A percentile compares a stretch with the other conserved stretches of the same genome.
phyloP scores from a whole-genome alignment of 2,797 vertebrate genomes.

The Chelonia mydas region DNA sequence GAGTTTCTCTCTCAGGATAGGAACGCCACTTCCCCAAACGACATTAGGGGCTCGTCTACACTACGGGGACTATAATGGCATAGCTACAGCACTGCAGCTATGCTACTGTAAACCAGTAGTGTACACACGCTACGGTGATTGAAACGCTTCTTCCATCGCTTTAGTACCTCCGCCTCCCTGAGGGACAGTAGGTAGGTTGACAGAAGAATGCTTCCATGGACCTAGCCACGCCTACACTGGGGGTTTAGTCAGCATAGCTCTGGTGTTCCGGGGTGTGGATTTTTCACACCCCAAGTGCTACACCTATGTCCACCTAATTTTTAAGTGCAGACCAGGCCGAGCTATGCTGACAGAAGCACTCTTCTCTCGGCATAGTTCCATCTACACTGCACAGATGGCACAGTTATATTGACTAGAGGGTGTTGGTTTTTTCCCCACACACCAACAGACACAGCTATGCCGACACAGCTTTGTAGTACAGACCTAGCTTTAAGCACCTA shows the following conservation, averaged over 20 bases:
- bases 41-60: neutral
- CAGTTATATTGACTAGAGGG: too few species aligned
- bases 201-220: neutral
- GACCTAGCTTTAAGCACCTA: neutral
- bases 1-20: neutral
- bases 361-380: too few species aligned
- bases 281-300: neutral
- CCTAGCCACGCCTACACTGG: neutral
- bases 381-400: too few species aligned
- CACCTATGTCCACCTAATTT: too few species aligned
- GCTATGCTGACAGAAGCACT: too few species aligned
- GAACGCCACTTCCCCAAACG: neutral
- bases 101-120: neutral
- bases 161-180: neutral
- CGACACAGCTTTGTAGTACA: too few species aligned
- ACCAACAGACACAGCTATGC: too few species aligned
- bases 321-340: too few species aligned
- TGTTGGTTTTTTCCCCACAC: too few species aligned
- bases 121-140: neutral
- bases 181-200: neutral
- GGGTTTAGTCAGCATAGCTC: neutral
- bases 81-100: neutral
- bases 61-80: neutral
- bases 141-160: neutral
- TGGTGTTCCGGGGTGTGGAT: neutral